A percentile compares a stretch with the other conserved stretches of the same genome.
Conservation (phyloP, 2,113 vertebrate genomes). For the Spermophilus dauricus region DNA sequence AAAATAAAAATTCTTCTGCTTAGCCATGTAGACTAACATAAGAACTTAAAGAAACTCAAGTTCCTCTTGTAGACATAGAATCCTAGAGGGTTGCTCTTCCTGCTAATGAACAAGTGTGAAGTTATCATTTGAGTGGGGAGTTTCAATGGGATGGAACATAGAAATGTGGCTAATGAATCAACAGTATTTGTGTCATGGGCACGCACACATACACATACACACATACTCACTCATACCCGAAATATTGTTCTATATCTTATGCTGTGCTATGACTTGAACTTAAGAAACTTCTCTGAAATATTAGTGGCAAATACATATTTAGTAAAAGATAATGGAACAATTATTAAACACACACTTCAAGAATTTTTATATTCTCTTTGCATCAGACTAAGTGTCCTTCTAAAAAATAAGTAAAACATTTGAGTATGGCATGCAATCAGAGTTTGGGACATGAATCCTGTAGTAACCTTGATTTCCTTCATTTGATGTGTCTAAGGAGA, state of each 20-base stretch:
- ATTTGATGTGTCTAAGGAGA: not conserved
- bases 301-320: not conserved
- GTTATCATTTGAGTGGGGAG: not conserved
- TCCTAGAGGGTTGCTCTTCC: not conserved
- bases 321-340: not conserved
- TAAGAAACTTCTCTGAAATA: not conserved
- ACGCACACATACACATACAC: too few species aligned
- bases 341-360: constrained; percentile 3
- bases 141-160: not conserved
- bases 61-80: not conserved
- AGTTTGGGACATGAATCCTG: not conserved
- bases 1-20: not conserved
- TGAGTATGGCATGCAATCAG: not conserved
- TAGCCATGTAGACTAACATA: not conserved
- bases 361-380: not conserved
- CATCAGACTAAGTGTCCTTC: not conserved
- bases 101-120: too few species aligned
- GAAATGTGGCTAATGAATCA: too few species aligned
- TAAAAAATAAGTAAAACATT: not conserved
- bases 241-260: not conserved
- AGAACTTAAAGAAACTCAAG: not conserved
- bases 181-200: not conserved
- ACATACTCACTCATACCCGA: too few species aligned
- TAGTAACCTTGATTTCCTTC: not conserved
- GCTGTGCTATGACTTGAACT: not conserved